Evolutionary conservation across 2,113 vertebrate species (phyloP), one percentile per base, ranked within the genome.

Genomic region (Atherinomorus stipes): DNA sequence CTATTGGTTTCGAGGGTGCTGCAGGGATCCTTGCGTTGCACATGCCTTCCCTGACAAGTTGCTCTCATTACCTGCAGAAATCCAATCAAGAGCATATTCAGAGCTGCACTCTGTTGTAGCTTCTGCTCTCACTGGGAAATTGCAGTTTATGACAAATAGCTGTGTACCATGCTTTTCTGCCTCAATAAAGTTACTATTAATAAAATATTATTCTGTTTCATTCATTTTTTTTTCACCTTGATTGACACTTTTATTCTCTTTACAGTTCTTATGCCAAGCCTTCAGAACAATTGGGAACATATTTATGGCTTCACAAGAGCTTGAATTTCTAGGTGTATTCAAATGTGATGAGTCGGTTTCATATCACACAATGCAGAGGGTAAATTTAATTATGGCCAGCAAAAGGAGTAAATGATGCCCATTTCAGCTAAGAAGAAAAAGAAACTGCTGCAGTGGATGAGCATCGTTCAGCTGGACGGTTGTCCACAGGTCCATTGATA

Each of bases 51-150:
- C 44, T 82, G 69, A 82, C 71, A 76, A 66, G 78, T 67, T 66
- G 50, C 42, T 85, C 69, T 85, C 76, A 85, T 85, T 80, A 78
- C 58, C 66, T 77, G 68, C 57, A 77, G 72, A 52, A 81, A 76
- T 86, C 57, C 74, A 74, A 76, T 85, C 71, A 76, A 64, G 23
- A 18, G 53, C 65, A 68, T 49, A 77, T 72, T 67, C 34, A 44
- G 34, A 57, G 59, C 45, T 60, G 31, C 9, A 34, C 13, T 22
- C 61, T 4, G 49, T 73, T 61, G 54, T 28, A 28, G 64, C 26
- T 62, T 37, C 50, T 50, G 40, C 28, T 67, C 28, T 58, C 19
- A 0, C 2, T 19, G 25, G 50, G 68, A 67, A 72, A 78, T 75
- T 69, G 37, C 58, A 21, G 11, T 16, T 60, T 65, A 15, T 69